phyloP scores from a whole-genome alignment of 92 coral and sea anemone genomes.

The Scolanthus callimorphus region DNA sequence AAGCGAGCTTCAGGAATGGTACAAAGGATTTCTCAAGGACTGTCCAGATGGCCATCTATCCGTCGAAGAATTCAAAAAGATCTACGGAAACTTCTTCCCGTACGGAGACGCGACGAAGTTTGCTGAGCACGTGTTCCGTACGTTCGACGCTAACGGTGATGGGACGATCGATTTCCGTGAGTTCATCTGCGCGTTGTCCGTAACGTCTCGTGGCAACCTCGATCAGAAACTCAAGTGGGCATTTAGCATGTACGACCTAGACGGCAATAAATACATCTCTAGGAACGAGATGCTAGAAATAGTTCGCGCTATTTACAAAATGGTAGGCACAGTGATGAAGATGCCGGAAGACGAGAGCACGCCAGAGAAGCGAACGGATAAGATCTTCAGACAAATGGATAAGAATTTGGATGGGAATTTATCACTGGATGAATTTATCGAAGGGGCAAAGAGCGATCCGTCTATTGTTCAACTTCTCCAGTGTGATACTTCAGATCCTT shows the following conservation, averaged over 20 bases:
- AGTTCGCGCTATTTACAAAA: constrained; percentile 94
- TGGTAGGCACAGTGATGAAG: constrained; percentile 95
- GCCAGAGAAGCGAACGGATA: constrained; percentile 93
- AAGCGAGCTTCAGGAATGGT: constrained; percentile 93
- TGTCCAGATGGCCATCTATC: constrained; percentile 87
- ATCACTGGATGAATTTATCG: constrained; percentile 89
- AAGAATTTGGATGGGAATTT: constrained; percentile 91
- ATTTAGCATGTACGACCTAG: constrained; percentile 94
- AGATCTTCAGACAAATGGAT: constrained; percentile 96
- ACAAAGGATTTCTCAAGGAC: constrained; percentile 91
- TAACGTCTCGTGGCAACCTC: constrained; percentile 92
- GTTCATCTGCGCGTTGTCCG: constrained; percentile 96
- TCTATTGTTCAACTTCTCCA: constrained; percentile 95
- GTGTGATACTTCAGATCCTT: constrained; percentile 55
- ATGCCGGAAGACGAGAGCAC: constrained; percentile 99
- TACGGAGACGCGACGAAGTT: constrained; percentile 98
- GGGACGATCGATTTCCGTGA: constrained; percentile 97
- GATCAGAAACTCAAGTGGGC: constrained; percentile 99
- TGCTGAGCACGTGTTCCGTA: constrained; percentile 97
- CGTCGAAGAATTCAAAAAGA: constrained; percentile 91
- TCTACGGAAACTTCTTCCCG: constrained; percentile 95
- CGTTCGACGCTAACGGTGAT: constrained; percentile 86
- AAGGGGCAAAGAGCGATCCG: constrained; percentile 98
- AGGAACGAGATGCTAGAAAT: constrained; percentile 93
- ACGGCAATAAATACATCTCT: constrained; percentile 85